Evolutionary conservation across 2,113 vertebrate species (phyloP).

Genomic region (Myodes glareolus): DNA sequence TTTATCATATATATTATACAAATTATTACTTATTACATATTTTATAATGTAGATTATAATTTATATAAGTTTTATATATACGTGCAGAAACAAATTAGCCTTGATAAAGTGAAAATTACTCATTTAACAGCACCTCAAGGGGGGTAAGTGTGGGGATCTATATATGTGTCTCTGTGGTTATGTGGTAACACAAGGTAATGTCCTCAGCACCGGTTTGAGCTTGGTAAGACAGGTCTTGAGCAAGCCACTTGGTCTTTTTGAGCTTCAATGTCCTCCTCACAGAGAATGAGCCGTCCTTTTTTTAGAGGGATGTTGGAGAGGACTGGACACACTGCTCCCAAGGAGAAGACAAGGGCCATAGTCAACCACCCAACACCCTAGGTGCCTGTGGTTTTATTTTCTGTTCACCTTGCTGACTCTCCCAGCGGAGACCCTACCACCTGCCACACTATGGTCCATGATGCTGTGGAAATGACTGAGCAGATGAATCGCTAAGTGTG

Average conservation of each 20-base stretch:
- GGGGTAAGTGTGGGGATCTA: background rate
- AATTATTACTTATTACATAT: background rate
- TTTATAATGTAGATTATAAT: background rate
- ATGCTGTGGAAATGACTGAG: background rate
- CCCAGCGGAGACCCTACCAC: background rate
- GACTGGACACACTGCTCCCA: background rate
- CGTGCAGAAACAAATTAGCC: background rate
- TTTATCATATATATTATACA: background rate
- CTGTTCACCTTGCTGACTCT: background rate
- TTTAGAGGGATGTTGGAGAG: background rate
- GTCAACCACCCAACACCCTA: rapidly evolving
- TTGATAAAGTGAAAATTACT: background rate
- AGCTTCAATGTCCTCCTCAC: background rate
- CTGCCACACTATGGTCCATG: rapidly evolving
- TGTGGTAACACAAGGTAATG: background rate
- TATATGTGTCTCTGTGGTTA: background rate
- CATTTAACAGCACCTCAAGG: background rate
- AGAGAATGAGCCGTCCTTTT: background rate
- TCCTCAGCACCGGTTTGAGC: background rate
- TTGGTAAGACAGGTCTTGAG: background rate
- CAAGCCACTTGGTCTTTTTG: background rate
- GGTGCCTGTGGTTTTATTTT: background rate
- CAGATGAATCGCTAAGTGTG: rapidly evolving
- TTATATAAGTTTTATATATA: background rate
- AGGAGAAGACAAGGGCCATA: no score